Evolutionary conservation across 2,888 invertebrate genomes (phyloP), one percentile per base, ranked within the genome.

Genomic region (Amphipoea lucens): DNA sequence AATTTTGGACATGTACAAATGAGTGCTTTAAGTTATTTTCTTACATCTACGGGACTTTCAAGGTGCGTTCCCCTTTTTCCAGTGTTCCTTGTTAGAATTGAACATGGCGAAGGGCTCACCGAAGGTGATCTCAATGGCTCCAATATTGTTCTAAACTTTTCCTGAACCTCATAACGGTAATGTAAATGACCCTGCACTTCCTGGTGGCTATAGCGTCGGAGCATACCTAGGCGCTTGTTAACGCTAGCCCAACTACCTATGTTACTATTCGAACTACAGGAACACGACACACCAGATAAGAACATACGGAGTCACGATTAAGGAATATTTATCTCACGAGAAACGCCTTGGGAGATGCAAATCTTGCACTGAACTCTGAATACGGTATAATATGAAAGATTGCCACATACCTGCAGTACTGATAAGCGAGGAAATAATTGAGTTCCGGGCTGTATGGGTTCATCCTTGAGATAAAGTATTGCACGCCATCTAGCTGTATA

Each of bases 341-440:
- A 87, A 86, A 87, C 74, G 86, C 89, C 84, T 87, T 76, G 73
- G 65, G 69, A 78, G 84, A 83, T 89, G 81, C 74, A 78, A 80
- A 87, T 80, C 76, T 77, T 74, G 54, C 72, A 45, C 77, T 70
- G 57, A 73, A 83, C 72, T 69, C 82, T 78, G 69, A 70, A 78
- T 81, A 81, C 72, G 70, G 80, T 76, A 81, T 87, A 86, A 85
- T 82, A 88, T 90, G 62, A 87, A 78, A 81, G 42, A 78, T 89
- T 83, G 74, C 77, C 76, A 86, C 93, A 93, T 93, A 97, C 97
- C 97, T 98, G 95, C 98, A 98, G 93, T 98, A 98, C 93, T 98
- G 98, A 95, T 98, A 98, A 71, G 98, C 98, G 92, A 98, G 97
- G 97, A 98, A 98, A 94, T 98, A 98, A 96, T 98, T 98, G 86